These are phyloP conservation scores for Buathra laborator DNA, from an alignment of 2,888 invertebrate species.

Conservation along the genomic window DNA sequence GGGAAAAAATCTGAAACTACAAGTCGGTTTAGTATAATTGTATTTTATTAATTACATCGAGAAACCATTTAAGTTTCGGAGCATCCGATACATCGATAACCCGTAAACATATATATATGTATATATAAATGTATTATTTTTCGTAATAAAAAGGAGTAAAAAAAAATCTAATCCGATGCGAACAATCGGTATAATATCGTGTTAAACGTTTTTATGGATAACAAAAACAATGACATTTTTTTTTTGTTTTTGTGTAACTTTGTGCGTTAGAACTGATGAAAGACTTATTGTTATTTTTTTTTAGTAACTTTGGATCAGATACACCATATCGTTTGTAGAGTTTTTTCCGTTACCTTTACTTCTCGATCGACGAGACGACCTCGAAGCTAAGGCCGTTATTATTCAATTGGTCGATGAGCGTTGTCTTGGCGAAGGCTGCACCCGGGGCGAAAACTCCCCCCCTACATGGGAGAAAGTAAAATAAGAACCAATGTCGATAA, in stretches of 20 bases:
- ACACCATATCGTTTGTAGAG: slow-evolving; percentile 39
- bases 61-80: slow-evolving; percentile 27
- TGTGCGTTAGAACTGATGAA: background rate
- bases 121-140: slow-evolving; percentile 15
- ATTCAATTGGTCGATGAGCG: slow-evolving; percentile 90
- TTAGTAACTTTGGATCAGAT: slow-evolving; percentile 25
- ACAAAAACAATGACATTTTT: background rate
- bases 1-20: background rate
- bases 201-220: background rate
- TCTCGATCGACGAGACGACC: slow-evolving; percentile 84
- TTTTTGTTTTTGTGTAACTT: background rate
- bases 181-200: slow-evolving; percentile 16
- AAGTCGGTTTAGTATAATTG: background rate
- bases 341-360: slow-evolving; percentile 68
- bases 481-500: slow-evolving; percentile 72
- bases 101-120: slow-evolving; percentile 25
- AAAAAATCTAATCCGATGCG: slow-evolving; percentile 5
- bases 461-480: slow-evolving; percentile 84
- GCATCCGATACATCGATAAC: slow-evolving; percentile 37
- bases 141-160: slow-evolving; percentile 15
- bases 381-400: slow-evolving; percentile 91
- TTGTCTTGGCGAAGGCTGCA: slow-evolving; percentile 93
- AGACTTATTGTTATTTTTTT: slow-evolving; percentile 2
- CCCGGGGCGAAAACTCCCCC: slow-evolving; percentile 96
- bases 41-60: slow-evolving; percentile 48